Conservation (phyloP, 92 coral and sea anemone genomes). For the Phenganax stokvisi region DNA sequence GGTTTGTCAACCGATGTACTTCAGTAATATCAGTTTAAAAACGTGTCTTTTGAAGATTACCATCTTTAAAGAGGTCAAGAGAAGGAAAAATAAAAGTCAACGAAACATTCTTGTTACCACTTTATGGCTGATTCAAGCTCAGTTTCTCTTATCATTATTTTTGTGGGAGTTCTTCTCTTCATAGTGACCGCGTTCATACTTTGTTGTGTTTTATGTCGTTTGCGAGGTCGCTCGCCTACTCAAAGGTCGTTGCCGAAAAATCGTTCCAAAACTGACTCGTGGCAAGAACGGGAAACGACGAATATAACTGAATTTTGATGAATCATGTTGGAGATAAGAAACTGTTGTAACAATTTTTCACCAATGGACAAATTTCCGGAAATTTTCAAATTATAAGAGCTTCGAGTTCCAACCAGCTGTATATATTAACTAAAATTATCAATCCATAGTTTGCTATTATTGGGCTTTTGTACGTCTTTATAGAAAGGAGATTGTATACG, state of each 20-base stretch:
- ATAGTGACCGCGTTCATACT: slow-evolving; percentile 82
- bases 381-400: not conserved
- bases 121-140: slow-evolving; percentile 48
- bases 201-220: slow-evolving; percentile 80
- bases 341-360: not conserved
- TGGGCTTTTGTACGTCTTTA: too few relatives aligned
- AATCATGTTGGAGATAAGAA: not conserved
- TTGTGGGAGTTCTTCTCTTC: slow-evolving; percentile 82
- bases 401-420: too few relatives aligned
- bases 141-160: slow-evolving; percentile 80
- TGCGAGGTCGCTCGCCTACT: slow-evolving; percentile 44
- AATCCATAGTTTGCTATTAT: too few relatives aligned
- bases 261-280: slow-evolving; percentile 12
- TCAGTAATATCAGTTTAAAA: not conserved
- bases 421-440: too few relatives aligned
- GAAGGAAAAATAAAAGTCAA: not conserved
- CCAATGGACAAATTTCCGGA: not conserved
- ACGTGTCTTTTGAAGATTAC: not conserved
- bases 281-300: slow-evolving; percentile 33
- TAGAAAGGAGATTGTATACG: too few relatives aligned
- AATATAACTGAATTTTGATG: slow-evolving; percentile 34
- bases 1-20: too few relatives aligned
- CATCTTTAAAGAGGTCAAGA: not conserved
- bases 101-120: not conserved
- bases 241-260: slow-evolving; percentile 59